phyloP scores from a whole-genome alignment of 2,113 vertebrate genomes.

The Vanacampus margaritifer region DNA sequence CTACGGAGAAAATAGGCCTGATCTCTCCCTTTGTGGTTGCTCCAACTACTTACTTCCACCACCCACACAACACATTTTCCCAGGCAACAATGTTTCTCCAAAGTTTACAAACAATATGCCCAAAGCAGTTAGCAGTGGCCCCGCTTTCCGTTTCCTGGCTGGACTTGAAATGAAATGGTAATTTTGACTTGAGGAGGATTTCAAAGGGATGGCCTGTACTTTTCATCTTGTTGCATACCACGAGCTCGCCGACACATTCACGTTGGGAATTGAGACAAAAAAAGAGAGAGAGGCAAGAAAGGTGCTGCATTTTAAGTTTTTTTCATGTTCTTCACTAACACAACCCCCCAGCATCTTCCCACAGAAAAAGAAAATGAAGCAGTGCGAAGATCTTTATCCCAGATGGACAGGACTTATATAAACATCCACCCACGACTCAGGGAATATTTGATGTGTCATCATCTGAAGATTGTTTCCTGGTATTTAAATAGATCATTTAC shows the following conservation, averaged over 20 bases:
- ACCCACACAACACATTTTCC: conserved; percentile 78
- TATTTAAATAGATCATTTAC: conserved; percentile 70
- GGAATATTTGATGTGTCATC: conserved; percentile 63
- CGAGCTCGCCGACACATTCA: conserved; percentile 71
- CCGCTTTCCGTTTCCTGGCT: conserved; percentile 74
- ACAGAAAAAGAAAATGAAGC: conserved; percentile 55
- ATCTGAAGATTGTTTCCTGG: conserved; percentile 65
- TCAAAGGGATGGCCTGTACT: conserved; percentile 74
- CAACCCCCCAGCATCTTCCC: conserved; percentile 52
- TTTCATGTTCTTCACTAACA: conserved; percentile 52
- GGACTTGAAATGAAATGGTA: conserved; percentile 80
- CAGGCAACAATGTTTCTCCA: conserved; percentile 78
- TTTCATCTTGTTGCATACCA: conserved; percentile 74
- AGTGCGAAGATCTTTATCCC: conserved; percentile 57
- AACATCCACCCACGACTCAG: conserved; percentile 62
- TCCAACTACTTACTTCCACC: conserved; percentile 78
- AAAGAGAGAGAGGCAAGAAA: conserved; percentile 19
- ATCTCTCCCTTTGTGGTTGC: conserved; percentile 76
- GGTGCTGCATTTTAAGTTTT: conserved; percentile 64
- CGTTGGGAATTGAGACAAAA: conserved; percentile 56
- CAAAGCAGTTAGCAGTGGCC: conserved; percentile 74
- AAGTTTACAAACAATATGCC: conserved; percentile 80
- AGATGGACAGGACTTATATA: conserved; percentile 67
- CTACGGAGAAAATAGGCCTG: conserved; percentile 77
- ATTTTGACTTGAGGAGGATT: conserved; percentile 82